Conservation (phyloP, 2,113 vertebrate genomes). For the Nothobranchius kuhntae region DNA sequence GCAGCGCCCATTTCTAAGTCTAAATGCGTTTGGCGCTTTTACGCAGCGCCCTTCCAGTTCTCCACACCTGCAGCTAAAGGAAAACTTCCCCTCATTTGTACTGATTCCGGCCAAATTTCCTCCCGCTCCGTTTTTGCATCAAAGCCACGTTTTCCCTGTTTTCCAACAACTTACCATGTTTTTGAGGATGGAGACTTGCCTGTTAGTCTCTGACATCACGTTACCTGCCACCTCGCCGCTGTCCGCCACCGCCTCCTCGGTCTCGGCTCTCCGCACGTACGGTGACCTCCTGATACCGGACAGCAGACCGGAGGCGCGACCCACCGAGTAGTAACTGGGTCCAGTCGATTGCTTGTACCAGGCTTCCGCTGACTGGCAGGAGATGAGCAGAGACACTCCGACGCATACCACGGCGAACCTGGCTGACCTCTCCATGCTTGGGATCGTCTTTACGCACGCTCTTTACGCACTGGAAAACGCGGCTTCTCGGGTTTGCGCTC, state of each 20-base stretch:
- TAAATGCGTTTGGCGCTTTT: slow-evolving; percentile 24
- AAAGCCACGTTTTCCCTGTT: too few relatives aligned
- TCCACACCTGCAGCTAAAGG: too few relatives aligned
- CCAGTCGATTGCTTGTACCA: slow-evolving; percentile 84
- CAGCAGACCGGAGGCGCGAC: slow-evolving; percentile 85
- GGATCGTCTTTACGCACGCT: slow-evolving; percentile 4
- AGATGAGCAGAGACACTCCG: slow-evolving; percentile 79
- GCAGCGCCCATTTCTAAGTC: too few relatives aligned
- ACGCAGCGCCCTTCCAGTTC: slow-evolving; percentile 10
- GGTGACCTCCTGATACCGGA: slow-evolving; percentile 80
- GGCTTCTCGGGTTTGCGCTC: slow-evolving; percentile 4
- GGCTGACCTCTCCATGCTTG: slow-evolving; percentile 67
- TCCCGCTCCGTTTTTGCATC: too few relatives aligned
- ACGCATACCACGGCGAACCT: slow-evolving; percentile 70
- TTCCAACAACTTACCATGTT: slow-evolving; percentile 76
- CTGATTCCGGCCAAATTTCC: too few relatives aligned
- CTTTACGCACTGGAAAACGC: slow-evolving; percentile 27
- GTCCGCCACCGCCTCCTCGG: slow-evolving; percentile 54
- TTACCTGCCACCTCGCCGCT: slow-evolving; percentile 51
- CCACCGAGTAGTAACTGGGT: slow-evolving; percentile 82
- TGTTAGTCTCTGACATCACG: slow-evolving; percentile 29
- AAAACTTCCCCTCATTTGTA: too few relatives aligned
- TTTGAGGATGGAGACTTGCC: slow-evolving; percentile 68
- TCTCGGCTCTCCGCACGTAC: slow-evolving; percentile 73
- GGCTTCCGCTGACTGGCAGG: slow-evolving; percentile 72